Evolutionary conservation across 1,140 invertebrate species (phyloP).

Genomic region (Centruroides vittatus): DNA sequence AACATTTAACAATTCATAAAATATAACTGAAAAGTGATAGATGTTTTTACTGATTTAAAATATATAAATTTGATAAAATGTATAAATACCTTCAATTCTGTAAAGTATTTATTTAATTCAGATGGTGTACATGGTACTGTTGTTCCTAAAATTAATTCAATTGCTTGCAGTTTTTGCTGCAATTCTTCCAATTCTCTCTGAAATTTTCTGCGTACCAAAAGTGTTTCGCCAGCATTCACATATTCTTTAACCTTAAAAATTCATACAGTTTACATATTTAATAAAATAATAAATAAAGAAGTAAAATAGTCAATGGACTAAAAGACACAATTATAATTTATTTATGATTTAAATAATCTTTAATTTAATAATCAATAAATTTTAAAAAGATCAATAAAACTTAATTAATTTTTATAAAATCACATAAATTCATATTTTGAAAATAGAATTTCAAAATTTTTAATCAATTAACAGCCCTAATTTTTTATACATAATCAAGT

Average conservation of each 20-base stretch:
- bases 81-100: conserved; percentile 47
- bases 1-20: too few species aligned
- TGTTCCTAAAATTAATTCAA: conserved; percentile 49
- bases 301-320: background rate
- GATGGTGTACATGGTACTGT: conserved; percentile 55
- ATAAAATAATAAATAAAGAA: background rate
- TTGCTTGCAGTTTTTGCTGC: conserved; percentile 60
- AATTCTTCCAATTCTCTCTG: conserved; percentile 55
- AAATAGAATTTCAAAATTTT: too few species aligned
- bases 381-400: background rate
- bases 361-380: background rate
- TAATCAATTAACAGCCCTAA: too few species aligned
- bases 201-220: conserved; percentile 66
- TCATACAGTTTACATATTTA: background rate
- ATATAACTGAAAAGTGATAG: too few species aligned
- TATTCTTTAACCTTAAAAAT: conserved; percentile 50
- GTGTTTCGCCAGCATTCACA: conserved; percentile 71
- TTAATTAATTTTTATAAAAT: background rate
- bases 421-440: background rate
- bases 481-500: too few species aligned
- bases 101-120: conserved; percentile 60
- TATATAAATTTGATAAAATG: too few species aligned
- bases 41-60: too few species aligned
- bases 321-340: background rate
- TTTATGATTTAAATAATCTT: background rate